A percentile compares a stretch with the other conserved stretches of the same genome.
Evolutionary conservation across 2,113 vertebrate genomes (phyloP).

Genomic region (Entelurus aequoreus): DNA sequence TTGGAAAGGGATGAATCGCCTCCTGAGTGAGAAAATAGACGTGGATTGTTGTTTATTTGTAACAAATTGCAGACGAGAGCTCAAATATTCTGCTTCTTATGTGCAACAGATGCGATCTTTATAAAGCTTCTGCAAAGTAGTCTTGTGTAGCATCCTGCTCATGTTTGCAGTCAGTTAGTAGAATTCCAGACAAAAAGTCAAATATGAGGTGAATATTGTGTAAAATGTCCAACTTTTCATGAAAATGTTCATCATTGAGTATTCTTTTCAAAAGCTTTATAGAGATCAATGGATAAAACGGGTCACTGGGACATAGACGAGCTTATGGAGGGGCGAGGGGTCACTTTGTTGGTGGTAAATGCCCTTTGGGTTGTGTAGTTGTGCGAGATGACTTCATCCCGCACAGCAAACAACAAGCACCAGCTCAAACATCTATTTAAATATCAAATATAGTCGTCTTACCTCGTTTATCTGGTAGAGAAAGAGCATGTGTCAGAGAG

Average conservation of each 20-base stretch:
- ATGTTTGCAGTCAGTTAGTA: too few species aligned
- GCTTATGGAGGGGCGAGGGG: background rate
- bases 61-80: too few species aligned
- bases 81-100: too few species aligned
- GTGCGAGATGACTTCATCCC: background rate
- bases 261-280: constrained; percentile 24
- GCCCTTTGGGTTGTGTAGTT: constrained; percentile 41
- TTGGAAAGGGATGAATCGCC: background rate
- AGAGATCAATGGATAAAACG: constrained; percentile 19
- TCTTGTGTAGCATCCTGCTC: too few species aligned
- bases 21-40: constrained; percentile 11
- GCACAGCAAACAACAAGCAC: background rate
- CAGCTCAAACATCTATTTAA: background rate
- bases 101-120: too few species aligned
- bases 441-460: constrained; percentile 67
- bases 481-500: constrained; percentile 74
- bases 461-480: constrained; percentile 81
- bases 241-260: background rate
- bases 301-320: constrained; percentile 14
- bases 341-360: constrained; percentile 48
- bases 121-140: too few species aligned
- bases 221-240: background rate
- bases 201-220: too few species aligned
- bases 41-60: too few species aligned
- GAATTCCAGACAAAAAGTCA: too few species aligned